Evolutionary conservation across 2,113 vertebrate genomes (phyloP).

Genomic region (Odocoileus hemionus): DNA sequence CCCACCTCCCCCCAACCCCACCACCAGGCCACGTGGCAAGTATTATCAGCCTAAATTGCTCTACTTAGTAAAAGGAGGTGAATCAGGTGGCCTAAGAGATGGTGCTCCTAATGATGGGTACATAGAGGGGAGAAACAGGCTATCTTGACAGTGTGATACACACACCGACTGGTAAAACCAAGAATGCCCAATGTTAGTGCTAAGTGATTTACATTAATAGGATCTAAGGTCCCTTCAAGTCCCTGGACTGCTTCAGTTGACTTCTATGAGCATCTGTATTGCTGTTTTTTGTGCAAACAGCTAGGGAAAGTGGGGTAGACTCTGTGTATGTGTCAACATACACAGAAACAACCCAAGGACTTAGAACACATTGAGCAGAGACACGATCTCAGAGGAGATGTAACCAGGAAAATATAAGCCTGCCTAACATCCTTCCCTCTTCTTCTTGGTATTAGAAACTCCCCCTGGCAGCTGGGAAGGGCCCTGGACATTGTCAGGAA

Average conservation of each 20-base stretch:
- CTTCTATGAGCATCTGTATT: not conserved
- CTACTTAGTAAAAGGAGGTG: not conserved
- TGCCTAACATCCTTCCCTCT: not conserved
- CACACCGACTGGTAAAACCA: not conserved
- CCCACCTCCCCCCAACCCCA: not conserved
- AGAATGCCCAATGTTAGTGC: not conserved
- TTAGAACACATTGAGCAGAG: not conserved
- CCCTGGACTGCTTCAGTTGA: not conserved
- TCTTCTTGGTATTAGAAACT: not conserved
- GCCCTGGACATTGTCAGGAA: not conserved
- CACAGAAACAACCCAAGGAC: not conserved
- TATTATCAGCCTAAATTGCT: not conserved
- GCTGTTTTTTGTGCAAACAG: not conserved
- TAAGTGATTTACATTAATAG: not conserved
- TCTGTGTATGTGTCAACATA: not conserved
- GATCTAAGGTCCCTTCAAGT: not conserved
- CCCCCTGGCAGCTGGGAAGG: not conserved
- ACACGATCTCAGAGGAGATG: not conserved
- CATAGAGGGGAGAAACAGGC: not conserved
- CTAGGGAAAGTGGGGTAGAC: not conserved
- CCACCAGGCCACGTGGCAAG: not conserved
- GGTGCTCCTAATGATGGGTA: not conserved
- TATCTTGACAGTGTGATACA: accelerated
- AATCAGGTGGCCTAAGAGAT: too few relatives aligned
- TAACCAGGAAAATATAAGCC: not conserved